Base-by-base conservation (phyloP, 2,113 vertebrate genomes). In the Guaruba guarouba region DNA sequence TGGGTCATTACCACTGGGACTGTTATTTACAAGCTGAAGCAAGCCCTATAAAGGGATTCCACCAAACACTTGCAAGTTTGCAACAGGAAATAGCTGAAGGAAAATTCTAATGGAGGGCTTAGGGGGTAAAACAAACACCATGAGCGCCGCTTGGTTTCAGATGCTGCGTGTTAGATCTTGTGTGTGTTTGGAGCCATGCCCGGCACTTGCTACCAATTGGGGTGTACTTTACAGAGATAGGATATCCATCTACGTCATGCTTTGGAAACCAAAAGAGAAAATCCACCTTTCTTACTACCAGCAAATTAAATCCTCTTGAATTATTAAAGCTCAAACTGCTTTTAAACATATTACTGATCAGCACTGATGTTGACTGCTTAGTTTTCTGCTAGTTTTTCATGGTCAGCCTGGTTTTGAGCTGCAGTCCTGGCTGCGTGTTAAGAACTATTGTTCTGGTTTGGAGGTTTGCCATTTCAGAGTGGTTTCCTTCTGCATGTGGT, bases 291-390 rank as follows among this genome's bases (percentile, higher is more conserved):
- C 76, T 79, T 73, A 33, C 54, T 22, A 39, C 27, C 62, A 64
- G 69, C 79, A 74, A 68, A 90, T 94, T 84, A 86, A 94, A 76
- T 67, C 77, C n/a, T 48, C 17, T 73, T 94, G 49, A 79, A 93
- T 95, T 94, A 86, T 79, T 96, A n/a, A 94, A 85, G 88, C 61
- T 86, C 19, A 51, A 4, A 27, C 76, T 66, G 37, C 39, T 78
- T 83, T 62, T 54, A 48, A 86, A 54, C 17, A 2, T 37, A 17
- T 31, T 29, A 17, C 27, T 1, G 9, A 1, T 44, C 2, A 2
- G 46, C 19, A 9, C 8, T 31, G 77, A 70, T 63, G 69, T 14
- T 54, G 62, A 23, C 19, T 74, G 0, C 37, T 80, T 25, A 29
- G 39, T 31, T 75, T 79, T 44, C 24, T 71, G 2, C 74, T 68